Conservation (phyloP, 2,113 vertebrate species). For the Eleginops maclovinus region DNA sequence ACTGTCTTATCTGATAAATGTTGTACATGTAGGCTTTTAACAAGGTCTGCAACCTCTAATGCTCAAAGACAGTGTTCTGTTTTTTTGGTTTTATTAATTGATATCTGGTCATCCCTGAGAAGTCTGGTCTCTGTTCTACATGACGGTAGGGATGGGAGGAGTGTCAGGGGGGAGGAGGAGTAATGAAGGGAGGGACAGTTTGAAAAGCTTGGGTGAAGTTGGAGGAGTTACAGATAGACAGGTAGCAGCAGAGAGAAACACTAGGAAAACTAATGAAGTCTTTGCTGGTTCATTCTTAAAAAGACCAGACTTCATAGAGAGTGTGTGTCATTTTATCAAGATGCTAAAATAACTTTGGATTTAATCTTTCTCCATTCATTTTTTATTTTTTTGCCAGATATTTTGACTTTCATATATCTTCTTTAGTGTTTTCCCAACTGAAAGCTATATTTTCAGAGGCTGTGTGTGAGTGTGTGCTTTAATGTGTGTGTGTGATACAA, state of each 20-base stretch:
- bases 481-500: slow-evolving; percentile 15
- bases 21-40: slow-evolving; percentile 3
- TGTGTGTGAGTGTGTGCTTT: background rate
- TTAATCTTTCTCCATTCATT: background rate
- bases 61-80: slow-evolving; percentile 25
- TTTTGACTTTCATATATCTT: background rate
- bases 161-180: slow-evolving; percentile 47
- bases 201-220: slow-evolving; percentile 63
- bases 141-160: slow-evolving; percentile 35
- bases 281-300: slow-evolving; percentile 1
- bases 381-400: background rate
- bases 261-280: background rate
- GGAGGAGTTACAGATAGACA: slow-evolving; percentile 46
- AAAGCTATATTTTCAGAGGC: background rate
- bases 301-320: background rate
- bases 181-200: slow-evolving; percentile 56
- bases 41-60: slow-evolving; percentile 14
- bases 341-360: background rate
- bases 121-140: slow-evolving; percentile 31
- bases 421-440: background rate
- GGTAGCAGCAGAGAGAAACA: slow-evolving; percentile 33
- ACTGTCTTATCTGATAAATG: slow-evolving; percentile 71
- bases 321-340: background rate
- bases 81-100: slow-evolving; percentile 37
- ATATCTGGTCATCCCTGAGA: slow-evolving; percentile 28